Percentiles rank a stretch among this genome's conserved stretches.
Conservation (phyloP, 2,797 vertebrate genomes). For the Semaprochilodus insignis region DNA sequence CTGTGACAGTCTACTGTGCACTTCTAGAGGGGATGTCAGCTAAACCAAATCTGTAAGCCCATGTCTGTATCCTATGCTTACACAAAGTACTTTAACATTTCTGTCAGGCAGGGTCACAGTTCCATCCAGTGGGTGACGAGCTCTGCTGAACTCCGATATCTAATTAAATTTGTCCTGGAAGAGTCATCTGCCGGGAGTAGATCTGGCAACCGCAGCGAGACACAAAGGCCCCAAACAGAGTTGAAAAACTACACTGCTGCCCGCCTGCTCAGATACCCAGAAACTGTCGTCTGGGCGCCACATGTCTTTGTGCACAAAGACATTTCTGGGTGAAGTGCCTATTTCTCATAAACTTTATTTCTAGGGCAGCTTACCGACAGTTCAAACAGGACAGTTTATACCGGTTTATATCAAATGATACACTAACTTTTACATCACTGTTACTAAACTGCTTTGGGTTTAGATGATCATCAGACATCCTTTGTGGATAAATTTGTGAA, state of each 20-base stretch:
- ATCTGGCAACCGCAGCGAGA: conserved; percentile 10
- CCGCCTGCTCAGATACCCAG: background rate
- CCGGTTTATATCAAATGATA: background rate
- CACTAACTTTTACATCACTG: background rate
- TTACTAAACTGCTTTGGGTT: background rate
- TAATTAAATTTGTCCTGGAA: conserved; percentile 45
- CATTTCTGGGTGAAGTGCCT: background rate
- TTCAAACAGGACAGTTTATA: background rate
- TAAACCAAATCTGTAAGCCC: background rate
- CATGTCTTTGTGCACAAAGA: background rate
- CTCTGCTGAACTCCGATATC: conserved; percentile 18
- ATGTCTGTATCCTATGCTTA: background rate
- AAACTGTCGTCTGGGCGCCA: background rate
- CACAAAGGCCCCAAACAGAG: conserved; percentile 26
- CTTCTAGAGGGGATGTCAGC: background rate
- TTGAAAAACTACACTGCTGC: conserved; percentile 5
- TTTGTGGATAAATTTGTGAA: background rate
- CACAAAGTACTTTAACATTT: conserved; percentile 30
- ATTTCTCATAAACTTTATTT: background rate
- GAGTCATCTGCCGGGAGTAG: conserved; percentile 22
- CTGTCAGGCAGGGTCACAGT: conserved; percentile 32
- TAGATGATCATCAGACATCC: background rate
- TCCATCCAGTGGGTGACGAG: conserved; percentile 17
- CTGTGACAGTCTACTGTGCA: background rate
- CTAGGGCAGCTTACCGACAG: background rate